Evolutionary conservation across 2,888 invertebrate species (phyloP).

Genomic region (Watsonalla cultraria): DNA sequence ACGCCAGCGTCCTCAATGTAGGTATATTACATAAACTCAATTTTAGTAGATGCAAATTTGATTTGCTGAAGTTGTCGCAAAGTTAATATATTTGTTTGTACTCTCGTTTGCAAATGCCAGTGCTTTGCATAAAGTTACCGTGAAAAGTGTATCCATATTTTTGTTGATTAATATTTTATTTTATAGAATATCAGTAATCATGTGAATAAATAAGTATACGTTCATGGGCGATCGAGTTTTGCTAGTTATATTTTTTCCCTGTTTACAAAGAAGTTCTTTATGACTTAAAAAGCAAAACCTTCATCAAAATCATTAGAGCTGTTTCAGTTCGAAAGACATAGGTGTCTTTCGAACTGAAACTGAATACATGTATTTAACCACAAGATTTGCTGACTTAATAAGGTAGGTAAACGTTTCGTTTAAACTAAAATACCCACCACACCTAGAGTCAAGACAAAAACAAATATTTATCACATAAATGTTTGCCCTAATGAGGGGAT

Average conservation of each 20-base stretch:
- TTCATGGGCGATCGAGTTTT: background rate
- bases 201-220: background rate
- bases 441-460: no score
- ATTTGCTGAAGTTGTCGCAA: background rate
- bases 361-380: no score
- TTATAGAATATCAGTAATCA: no score
- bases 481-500: no score
- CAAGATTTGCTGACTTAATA: no score
- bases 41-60: background rate
- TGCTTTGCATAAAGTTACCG: background rate
- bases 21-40: slow-evolving; percentile 1
- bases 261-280: background rate
- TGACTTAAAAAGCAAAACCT: background rate
- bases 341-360: no score
- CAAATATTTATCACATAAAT: no score
- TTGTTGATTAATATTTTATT: no score
- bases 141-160: background rate
- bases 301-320: no score
- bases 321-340: no score
- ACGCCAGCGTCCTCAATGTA: background rate
- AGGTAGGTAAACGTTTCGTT: no score
- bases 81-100: slow-evolving; percentile 1
- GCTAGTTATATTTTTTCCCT: background rate
- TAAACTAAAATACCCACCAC: no score
- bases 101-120: background rate